Base-by-base conservation (phyloP, 2,888 invertebrate genomes). In the Atethmia centrago region DNA sequence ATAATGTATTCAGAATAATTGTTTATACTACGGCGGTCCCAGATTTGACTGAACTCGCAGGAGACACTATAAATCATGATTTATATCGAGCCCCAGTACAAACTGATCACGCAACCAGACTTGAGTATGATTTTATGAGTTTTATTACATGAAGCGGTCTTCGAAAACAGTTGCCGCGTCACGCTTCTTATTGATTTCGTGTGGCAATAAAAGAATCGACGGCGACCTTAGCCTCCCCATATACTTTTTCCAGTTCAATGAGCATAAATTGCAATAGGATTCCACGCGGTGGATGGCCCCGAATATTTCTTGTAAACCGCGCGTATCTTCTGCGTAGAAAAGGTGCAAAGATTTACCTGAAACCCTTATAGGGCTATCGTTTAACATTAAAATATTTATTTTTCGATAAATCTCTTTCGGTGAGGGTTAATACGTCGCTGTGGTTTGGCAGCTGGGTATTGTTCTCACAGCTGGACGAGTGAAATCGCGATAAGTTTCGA, bases 251-350 rank as follows among this genome's bases (percentile, higher is more conserved):
- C 95, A 90, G 93, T 92, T 94, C 95, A 95, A 92, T 94, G 95
- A 94, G 93, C 95, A 94, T 95, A 95, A 96, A 96, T 95, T 95
- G 95, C 95, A 94, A 95, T 95, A 93, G 95, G 95, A 96, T 95
- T 95, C 93, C 93, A 89, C 90, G 90, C 92, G 92, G 93, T 93
- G 90, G 92, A 94, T 94, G 89, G 92, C 85, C 92, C 91, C 93
- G 87, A 94, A 94, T 94, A 93, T 93, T 94, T 94, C 92, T 93
- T 91, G 88, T 87, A 89, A 90, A 87, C 75, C 79, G 90, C 90
- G 90, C 90, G 88, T 90, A 90, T 90, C 93, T 92, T 84, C 90
- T 88, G 83, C 85, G 83, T 84, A 87, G 91, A 90, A 93, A 94
- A 94, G 94, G 94, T 94, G 93, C 91, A 92, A 90, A 94, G 92